A percentile compares a stretch with the other conserved stretches of the same genome.
These are phyloP conservation scores for Cottoperca gobio DNA, from an alignment of 2,797 vertebrate genomes.

Conservation along the genomic window DNA sequence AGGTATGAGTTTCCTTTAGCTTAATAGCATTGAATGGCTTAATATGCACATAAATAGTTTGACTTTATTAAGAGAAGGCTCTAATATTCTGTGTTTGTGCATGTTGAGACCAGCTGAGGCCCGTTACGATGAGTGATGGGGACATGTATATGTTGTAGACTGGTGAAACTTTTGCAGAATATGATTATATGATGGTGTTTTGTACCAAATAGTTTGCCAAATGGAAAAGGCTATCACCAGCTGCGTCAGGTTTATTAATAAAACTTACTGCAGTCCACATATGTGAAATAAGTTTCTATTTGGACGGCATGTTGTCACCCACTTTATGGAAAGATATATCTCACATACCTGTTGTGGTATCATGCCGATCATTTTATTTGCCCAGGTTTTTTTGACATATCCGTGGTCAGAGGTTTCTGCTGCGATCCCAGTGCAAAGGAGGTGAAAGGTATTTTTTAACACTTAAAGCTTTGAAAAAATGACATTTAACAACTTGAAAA, in stretches of 20 bases:
- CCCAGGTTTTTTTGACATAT: not conserved
- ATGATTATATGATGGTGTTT: not conserved
- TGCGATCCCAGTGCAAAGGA: not conserved
- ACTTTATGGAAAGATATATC: not conserved
- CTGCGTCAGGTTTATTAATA: not conserved
- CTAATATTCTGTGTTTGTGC: conserved; percentile 34
- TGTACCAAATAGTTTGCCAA: not conserved
- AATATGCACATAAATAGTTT: conserved; percentile 15
- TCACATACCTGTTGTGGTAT: not conserved
- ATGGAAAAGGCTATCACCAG: not conserved
- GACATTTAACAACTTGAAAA: not conserved
- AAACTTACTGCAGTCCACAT: not conserved
- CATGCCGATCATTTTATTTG: not conserved
- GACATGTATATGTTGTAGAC: not conserved
- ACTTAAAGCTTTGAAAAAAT: not conserved
- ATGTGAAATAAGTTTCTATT: not conserved
- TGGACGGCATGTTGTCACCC: not conserved
- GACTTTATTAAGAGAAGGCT: conserved; percentile 2
- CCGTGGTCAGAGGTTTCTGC: not conserved
- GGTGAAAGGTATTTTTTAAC: not conserved
- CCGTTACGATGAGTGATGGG: not conserved
- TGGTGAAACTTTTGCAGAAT: conserved; percentile 1
- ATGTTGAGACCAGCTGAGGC: conserved; percentile 25
- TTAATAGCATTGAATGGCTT: conserved; percentile 8
- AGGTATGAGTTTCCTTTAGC: conserved; percentile 16